These are phyloP conservation scores for Caenorhabditis sp. DNA, from an alignment of 2,888 invertebrate species.

Conservation along the genomic window DNA sequence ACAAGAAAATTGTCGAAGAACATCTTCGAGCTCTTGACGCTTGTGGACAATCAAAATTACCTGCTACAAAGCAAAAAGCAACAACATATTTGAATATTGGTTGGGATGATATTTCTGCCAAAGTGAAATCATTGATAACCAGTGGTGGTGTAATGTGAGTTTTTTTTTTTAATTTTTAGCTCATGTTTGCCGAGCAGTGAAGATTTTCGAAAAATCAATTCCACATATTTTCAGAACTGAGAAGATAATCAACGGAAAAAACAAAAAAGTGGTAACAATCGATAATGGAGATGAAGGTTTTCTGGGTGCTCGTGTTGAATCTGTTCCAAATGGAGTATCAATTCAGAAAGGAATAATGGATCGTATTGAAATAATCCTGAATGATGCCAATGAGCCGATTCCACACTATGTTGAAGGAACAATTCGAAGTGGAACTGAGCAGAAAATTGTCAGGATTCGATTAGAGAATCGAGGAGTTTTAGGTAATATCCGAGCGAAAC, in stretches of 20 bases:
- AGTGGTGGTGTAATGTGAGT: constrained; percentile 31
- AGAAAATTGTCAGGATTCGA: constrained; percentile 29
- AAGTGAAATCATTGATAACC: constrained; percentile 27
- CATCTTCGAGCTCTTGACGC: constrained; percentile 30
- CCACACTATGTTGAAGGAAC: constrained; percentile 36
- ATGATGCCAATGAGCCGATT: constrained; percentile 32
- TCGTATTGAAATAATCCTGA: constrained; percentile 25
- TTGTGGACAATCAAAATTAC: constrained; percentile 22
- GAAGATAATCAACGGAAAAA: constrained; percentile 28
- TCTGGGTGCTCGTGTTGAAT: constrained; percentile 32
- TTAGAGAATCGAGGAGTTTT: constrained; percentile 31
- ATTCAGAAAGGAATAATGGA: constrained; percentile 37
- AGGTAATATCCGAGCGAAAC: constrained; percentile 32
- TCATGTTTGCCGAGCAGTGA: too few relatives aligned
- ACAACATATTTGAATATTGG: constrained; percentile 33
- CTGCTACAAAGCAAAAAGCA: constrained; percentile 24
- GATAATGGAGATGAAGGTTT: constrained; percentile 41
- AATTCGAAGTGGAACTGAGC: constrained; percentile 31
- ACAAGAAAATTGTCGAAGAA: constrained; percentile 38
- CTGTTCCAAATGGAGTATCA: constrained; percentile 36
- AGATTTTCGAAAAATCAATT: neutral
- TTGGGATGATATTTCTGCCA: constrained; percentile 39
- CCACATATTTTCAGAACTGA: constrained; percentile 21
- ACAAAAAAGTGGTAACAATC: constrained; percentile 18
- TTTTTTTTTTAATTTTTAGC: too few relatives aligned